Base-by-base conservation (phyloP, 1,140 invertebrate genomes). In the Trigoniulus corallinus region DNA sequence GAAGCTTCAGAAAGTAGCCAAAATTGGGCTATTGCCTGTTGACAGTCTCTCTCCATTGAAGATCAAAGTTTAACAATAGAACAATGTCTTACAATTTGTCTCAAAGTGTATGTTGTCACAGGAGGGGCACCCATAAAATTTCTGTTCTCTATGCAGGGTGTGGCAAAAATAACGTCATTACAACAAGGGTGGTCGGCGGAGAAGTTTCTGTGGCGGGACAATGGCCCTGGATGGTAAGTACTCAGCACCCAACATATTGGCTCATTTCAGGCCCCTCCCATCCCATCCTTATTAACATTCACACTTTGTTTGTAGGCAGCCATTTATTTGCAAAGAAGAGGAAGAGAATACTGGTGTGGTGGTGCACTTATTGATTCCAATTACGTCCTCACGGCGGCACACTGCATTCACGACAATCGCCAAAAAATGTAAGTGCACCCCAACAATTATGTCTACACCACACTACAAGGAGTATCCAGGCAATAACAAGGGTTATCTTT, bases 291-390 rank as follows among this genome's bases (percentile, higher is more conserved):
- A 7, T 34, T 34, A 34, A 34, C 7, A 24, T 44, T 7, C 18
- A 18, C 4, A 44, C 42, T 44, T 44, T 7, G 4, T 10, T 44
- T 44, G 42, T 23, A 60, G 58, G 88, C 84, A 1, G 88, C 88
- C 1, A 88, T 94, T 54, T 92, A 85, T 61, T 70, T 93, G 22
- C 84, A 88, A 59, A 85, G 86, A 7, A 78, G 80, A 25, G 75
- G 82, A 54, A 84, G 82, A 0, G 88, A 93, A 67, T 93, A 93
- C 68, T 93, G 88, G 84, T 94, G 89, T 59, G 89, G 88, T 0
- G 89, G 88, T 1, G 86, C 87, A 0, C 68, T 95, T 4, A 82
- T 95, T 27, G 80, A 79, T 10, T 67, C 76, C 13, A 73, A 75
- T 50, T 82, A 89, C 60, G 76, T 94, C 24, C 72, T 94, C 0